phyloP scores from a whole-genome alignment of 2,797 vertebrate species.

The Enteromius radiatus region DNA sequence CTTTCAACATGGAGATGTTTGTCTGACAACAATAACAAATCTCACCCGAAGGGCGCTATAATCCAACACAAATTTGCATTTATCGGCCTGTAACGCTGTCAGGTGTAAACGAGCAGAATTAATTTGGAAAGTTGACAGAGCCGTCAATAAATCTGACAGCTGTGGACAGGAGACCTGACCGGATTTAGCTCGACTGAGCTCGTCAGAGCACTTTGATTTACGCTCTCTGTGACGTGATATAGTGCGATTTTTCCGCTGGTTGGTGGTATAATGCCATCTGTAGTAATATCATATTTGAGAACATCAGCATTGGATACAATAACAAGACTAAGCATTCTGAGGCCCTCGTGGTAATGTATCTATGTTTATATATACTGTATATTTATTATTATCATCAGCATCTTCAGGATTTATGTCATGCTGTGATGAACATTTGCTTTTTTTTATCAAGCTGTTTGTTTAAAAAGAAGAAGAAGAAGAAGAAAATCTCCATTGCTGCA shows the following conservation, averaged over 20 bases:
- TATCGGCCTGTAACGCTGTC: conserved; percentile 63
- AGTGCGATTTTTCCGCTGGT: conserved; percentile 16
- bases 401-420: conserved; percentile 44
- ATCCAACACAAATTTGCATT: conserved; percentile 71
- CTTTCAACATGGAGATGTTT: conserved; percentile 37
- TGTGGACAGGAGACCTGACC: conserved; percentile 25
- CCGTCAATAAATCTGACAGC: conserved; percentile 69
- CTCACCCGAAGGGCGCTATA: conserved; percentile 62
- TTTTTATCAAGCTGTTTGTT: conserved; percentile 26
- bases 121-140: conserved; percentile 64
- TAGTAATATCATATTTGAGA: conserved; percentile 22
- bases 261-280: conserved; percentile 37
- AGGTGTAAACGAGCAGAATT: conserved; percentile 56
- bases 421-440: conserved; percentile 30
- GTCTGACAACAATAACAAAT: conserved; percentile 67
- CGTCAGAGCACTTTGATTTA: conserved; percentile 43
- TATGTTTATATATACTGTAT: conserved; percentile 16
- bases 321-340: conserved; percentile 26
- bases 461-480: conserved; percentile 5
- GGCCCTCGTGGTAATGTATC: conserved; percentile 19
- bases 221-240: conserved; percentile 21
- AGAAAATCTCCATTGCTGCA: neutral
- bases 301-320: conserved; percentile 6
- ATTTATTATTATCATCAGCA: conserved; percentile 37
- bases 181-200: conserved; percentile 21